Percentiles rank a stretch among this genome's conserved stretches.
phyloP scores from a whole-genome alignment of 2,797 vertebrate species.

The Haliaeetus vocifer region DNA sequence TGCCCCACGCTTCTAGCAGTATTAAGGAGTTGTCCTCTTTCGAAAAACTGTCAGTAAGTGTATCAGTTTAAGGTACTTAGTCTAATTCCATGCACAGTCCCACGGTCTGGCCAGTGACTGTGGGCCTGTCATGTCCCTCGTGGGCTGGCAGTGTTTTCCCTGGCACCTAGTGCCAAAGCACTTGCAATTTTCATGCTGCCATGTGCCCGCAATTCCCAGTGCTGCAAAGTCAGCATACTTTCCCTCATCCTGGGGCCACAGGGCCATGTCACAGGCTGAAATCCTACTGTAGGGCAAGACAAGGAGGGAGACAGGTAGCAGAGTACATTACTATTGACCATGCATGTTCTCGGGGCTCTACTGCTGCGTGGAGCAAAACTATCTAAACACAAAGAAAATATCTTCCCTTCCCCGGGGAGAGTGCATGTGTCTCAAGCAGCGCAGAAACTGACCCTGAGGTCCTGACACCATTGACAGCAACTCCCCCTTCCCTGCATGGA shows the following conservation, averaged over 20 bases:
- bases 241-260: background rate
- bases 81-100: background rate
- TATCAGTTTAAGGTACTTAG: background rate
- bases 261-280: background rate
- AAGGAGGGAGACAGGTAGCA: background rate
- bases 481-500: rapidly evolving
- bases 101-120: rapidly evolving
- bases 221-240: background rate
- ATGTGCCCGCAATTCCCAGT: background rate
- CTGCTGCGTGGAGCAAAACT: background rate
- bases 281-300: background rate
- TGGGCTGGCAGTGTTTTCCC: background rate
- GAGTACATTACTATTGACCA: background rate
- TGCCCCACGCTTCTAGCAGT: background rate
- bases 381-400: background rate
- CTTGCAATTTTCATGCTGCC: background rate
- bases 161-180: background rate
- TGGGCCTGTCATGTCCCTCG: background rate
- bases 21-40: background rate
- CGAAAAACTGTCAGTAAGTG: background rate
- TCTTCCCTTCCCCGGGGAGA: background rate
- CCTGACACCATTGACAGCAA: background rate
- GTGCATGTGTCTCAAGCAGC: rapidly evolving
- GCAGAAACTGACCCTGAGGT: background rate
- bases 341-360: rapidly evolving